Conservation (phyloP, 2,113 vertebrate genomes). For the Lamprotornis superbus region DNA sequence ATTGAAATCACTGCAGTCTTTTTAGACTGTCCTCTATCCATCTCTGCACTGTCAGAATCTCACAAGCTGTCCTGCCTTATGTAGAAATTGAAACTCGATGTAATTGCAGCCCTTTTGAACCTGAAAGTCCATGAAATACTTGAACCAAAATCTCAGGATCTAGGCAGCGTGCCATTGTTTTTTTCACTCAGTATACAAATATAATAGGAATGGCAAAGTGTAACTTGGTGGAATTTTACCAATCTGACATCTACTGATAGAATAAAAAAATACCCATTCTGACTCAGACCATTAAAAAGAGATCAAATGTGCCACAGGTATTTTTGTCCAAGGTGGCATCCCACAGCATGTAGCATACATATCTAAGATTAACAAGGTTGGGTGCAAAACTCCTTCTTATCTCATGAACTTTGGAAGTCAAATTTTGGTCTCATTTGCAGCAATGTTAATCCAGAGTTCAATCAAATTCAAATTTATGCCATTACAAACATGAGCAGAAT, state of each 20-base stretch:
- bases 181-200: neutral
- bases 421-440: constrained; percentile 21
- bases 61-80: neutral
- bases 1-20: neutral
- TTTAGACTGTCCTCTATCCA: neutral
- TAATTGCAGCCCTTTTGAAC: constrained; percentile 1
- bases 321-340: neutral
- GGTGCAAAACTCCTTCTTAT: neutral
- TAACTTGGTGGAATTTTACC: neutral
- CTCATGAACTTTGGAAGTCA: neutral
- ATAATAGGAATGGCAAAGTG: neutral
- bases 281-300: neutral
- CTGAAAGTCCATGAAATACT: neutral
- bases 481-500: neutral
- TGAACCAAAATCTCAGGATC: neutral
- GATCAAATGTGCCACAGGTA: neutral
- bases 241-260: neutral
- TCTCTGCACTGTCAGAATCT: neutral
- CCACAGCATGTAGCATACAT: neutral
- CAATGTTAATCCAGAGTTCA: constrained; percentile 9
- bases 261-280: neutral
- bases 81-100: neutral
- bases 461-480: constrained; percentile 53
- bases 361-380: neutral
- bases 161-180: neutral